Evolutionary conservation across 2,888 invertebrate genomes (phyloP), one percentile per base, ranked within the genome.

Genomic region (Dimorphilus gyrociliatus): DNA sequence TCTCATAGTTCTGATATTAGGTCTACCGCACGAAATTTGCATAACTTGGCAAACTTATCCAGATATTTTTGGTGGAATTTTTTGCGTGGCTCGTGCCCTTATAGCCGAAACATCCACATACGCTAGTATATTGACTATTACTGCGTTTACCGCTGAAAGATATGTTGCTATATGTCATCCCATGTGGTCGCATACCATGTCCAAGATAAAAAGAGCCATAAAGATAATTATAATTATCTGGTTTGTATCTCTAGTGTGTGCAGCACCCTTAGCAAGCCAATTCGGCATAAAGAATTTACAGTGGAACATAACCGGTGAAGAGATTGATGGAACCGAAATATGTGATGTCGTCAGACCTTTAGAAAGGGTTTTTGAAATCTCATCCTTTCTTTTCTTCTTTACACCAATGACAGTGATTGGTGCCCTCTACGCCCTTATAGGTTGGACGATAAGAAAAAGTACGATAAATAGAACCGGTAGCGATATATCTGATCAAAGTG

Each of bases 111-210:
- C 79, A n/a, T 69, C 71, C 13, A 66, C 69, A 2, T 69, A 71
- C 46, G 56, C 54, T 4, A 82, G 82, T 0, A 81, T 85, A 2
- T 46, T 69, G 19, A 68, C 67, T 8, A 85, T 85, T 48, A 81
- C 81, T 1, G 81, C 81, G 2, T 85, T 84, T 59, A 84, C 82
- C 0, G 72, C 78, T 23, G 84, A 84, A 55, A 68, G 85, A 38
- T 86, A 81, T 55, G 74, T 81, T 21, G 81, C 81, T 32, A 81
- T 82, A 45, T 81, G 81, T 50, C 75, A 79, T 51, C 85, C 85
- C 0, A 79, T 85, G 48, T 68, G 75, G 50, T 74, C 76, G 2
- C 81, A 81, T 54, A 78, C 46, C 23, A 75, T 81, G 70, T 81
- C 81, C 2, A 80, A 81, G 47, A 64, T 84, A 23, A 76, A 78